phyloP scores from a whole-genome alignment of 2,888 invertebrate genomes.

The Tridacna gigas region DNA sequence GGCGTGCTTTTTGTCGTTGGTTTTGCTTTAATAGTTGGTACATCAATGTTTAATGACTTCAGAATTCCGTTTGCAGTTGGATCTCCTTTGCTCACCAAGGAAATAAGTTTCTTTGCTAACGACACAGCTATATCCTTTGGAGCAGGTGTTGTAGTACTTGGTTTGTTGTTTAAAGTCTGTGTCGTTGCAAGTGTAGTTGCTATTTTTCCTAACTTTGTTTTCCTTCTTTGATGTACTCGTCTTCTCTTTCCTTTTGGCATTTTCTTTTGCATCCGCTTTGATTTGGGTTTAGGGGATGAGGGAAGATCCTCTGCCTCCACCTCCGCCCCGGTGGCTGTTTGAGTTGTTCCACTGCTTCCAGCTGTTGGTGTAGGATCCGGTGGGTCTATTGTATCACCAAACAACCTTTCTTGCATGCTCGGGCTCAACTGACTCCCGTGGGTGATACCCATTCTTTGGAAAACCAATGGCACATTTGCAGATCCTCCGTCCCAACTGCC shows the following conservation, averaged over 20 bases:
- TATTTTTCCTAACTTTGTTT: background rate
- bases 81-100: constrained; percentile 4
- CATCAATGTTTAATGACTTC: constrained; percentile 8
- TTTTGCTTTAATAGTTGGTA: background rate
- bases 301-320: background rate
- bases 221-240: background rate
- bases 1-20: background rate
- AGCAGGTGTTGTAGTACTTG: background rate
- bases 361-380: constrained; percentile 21
- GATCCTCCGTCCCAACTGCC: constrained; percentile 20
- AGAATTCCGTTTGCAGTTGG: constrained; percentile 9
- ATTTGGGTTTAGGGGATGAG: background rate
- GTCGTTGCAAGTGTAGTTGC: background rate
- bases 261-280: background rate
- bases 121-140: constrained; percentile 6
- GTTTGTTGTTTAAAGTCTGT: background rate
- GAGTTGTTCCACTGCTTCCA: background rate
- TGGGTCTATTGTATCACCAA: constrained; percentile 29
- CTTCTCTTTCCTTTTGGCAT: background rate
- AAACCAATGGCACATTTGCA: background rate
- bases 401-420: constrained; percentile 33
- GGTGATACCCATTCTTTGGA: constrained; percentile 15
- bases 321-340: background rate
- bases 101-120: background rate
- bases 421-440: constrained; percentile 30